A percentile compares a stretch with the other conserved stretches of the same genome.
phyloP scores from a whole-genome alignment of 2,888 invertebrate genomes.

The Pyrrhia umbra region DNA sequence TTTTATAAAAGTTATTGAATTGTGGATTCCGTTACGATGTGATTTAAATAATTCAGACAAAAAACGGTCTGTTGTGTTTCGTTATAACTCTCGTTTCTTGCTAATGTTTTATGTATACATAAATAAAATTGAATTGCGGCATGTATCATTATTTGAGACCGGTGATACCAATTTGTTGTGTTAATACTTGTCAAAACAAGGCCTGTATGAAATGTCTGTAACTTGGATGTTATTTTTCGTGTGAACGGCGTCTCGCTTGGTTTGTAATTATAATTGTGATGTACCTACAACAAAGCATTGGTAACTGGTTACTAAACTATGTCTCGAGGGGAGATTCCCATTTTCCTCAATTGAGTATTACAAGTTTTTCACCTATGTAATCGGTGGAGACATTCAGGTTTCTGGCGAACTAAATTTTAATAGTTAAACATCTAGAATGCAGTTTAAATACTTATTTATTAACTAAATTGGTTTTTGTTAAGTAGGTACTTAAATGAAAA shows the following conservation, averaged over 20 bases:
- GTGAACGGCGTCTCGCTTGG: no score
- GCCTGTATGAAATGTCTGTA: no score
- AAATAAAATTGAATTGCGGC: neutral
- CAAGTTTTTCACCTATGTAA: conserved; percentile 9
- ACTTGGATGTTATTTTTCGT: no score
- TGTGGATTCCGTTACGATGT: neutral
- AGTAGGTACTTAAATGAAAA: no score
- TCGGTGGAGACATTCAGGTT: conserved; percentile 8
- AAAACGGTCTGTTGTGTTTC: neutral
- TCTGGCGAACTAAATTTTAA: neutral
- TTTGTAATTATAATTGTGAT: neutral
- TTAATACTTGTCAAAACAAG: no score
- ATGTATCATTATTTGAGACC: no score
- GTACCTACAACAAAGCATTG: neutral
- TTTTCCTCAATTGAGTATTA: conserved; percentile 23
- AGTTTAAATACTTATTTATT: no score
- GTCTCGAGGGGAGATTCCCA: conserved; percentile 16
- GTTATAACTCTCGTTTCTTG: neutral
- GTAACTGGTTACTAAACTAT: conserved; percentile 25
- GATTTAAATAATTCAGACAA: neutral
- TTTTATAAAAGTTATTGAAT: neutral
- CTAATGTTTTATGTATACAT: neutral
- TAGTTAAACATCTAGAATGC: no score
- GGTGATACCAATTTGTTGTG: no score
- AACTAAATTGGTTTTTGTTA: no score